A percentile compares a stretch with the other conserved stretches of the same genome.
Conservation (phyloP, 2,113 vertebrate species). For the Laticauda colubrina region DNA sequence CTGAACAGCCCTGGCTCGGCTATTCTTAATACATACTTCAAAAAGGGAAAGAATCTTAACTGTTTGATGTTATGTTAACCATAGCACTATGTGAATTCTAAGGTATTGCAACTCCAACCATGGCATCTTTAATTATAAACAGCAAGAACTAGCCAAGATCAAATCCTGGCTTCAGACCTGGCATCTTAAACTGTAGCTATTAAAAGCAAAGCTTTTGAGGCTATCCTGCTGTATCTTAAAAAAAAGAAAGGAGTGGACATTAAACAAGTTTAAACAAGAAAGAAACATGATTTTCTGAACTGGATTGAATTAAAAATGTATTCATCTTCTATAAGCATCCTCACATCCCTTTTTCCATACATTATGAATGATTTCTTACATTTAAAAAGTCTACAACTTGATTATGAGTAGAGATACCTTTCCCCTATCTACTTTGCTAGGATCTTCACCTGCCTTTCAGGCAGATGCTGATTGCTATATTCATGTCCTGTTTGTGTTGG, state of each 20-base stretch:
- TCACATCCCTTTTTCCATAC: slow-evolving; percentile 5
- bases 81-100: background rate
- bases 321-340: background rate
- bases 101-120: background rate
- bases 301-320: background rate
- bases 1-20: no score
- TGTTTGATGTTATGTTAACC: background rate
- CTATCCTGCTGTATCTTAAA: background rate
- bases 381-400: slow-evolving; percentile 13
- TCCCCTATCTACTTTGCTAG: background rate
- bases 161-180: background rate
- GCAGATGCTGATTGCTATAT: slow-evolving; percentile 41
- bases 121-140: background rate
- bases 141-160: background rate
- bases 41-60: background rate
- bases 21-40: background rate
- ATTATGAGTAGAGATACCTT: slow-evolving; percentile 4
- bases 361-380: slow-evolving; percentile 9
- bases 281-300: background rate
- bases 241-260: background rate
- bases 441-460: slow-evolving; percentile 31
- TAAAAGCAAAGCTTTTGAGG: background rate
- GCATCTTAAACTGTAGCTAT: background rate
- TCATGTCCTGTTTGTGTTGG: slow-evolving; percentile 28
- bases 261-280: background rate